Evolutionary conservation across 1,140 invertebrate species (phyloP).

Genomic region (Rhagoletis pomonella): DNA sequence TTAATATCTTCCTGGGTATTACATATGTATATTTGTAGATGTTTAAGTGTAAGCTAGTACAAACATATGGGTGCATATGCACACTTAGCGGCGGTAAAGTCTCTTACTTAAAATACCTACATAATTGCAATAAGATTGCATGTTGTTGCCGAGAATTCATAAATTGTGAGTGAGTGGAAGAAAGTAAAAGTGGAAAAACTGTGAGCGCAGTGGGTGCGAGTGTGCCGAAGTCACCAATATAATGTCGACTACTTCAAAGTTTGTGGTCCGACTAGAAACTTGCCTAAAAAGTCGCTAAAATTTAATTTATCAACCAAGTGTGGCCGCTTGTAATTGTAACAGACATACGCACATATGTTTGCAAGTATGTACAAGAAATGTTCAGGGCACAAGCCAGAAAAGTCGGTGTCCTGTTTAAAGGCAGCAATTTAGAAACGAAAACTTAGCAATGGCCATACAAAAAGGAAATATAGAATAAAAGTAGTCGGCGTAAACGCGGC

Average conservation of each 20-base stretch:
- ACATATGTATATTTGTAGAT: no score
- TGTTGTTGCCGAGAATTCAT: background rate
- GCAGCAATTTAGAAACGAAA: background rate
- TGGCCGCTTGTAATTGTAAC: background rate
- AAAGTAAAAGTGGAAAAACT: background rate
- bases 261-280: conserved; percentile 10
- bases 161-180: background rate
- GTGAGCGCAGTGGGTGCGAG: background rate
- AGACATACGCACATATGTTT: background rate
- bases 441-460: background rate
- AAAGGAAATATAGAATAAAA: background rate
- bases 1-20: no score
- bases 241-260: background rate
- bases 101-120: background rate
- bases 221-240: background rate
- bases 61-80: background rate
- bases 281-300: background rate
- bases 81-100: background rate
- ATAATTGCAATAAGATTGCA: background rate
- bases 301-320: background rate
- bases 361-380: background rate
- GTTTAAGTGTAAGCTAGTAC: background rate
- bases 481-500: background rate
- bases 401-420: background rate
- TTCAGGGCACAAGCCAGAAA: background rate